Percentiles rank a stretch among this genome's conserved stretches.
phyloP scores from a whole-genome alignment of 2,113 vertebrate species.

The Buteo buteo region DNA sequence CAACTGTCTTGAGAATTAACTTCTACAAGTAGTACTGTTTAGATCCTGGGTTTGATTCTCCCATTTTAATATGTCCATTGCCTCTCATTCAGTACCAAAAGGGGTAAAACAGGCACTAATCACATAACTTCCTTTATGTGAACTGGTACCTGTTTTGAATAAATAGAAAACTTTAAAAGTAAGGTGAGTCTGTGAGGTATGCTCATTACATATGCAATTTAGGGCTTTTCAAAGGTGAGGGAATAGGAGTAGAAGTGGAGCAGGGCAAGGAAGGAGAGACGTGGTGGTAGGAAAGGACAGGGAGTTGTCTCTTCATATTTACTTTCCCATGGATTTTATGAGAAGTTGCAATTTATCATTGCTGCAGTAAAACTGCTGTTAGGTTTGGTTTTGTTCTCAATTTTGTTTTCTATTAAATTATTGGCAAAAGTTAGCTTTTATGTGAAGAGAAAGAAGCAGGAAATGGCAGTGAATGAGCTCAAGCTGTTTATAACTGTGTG shows the following conservation, averaged over 20 bases:
- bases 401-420: not conserved
- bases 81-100: not conserved
- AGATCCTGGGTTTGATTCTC: not conserved
- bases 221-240: not conserved
- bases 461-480: slow-evolving; percentile 19
- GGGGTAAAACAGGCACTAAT: not conserved
- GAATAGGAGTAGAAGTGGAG: not conserved
- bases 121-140: not conserved
- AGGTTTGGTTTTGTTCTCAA: not conserved
- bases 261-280: not conserved
- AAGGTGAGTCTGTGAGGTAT: not conserved
- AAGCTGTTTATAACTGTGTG: not conserved
- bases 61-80: not conserved
- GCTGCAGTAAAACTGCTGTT: not conserved
- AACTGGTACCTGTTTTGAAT: not conserved
- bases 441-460: not conserved
- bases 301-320: not conserved
- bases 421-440: not conserved
- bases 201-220: not conserved
- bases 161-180: not conserved
- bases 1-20: not conserved
- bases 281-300: not conserved
- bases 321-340: not conserved
- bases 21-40: not conserved
- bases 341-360: not conserved